Evolutionary conservation across 1,140 invertebrate genomes (phyloP).

Genomic region (Megathymus violae): DNA sequence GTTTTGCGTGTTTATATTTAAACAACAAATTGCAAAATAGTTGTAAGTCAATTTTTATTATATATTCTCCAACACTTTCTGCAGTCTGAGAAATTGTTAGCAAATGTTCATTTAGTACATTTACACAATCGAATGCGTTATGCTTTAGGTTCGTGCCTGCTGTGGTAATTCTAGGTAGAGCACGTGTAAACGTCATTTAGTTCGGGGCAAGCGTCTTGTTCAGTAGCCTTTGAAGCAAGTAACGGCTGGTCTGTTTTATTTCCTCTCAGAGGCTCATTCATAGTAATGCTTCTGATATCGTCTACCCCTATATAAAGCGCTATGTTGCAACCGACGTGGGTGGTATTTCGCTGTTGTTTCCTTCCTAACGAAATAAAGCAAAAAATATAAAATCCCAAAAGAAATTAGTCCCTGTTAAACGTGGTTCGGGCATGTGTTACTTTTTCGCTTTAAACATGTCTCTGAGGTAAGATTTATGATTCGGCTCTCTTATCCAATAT

Average conservation of each 20-base stretch:
- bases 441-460: conserved; percentile 78
- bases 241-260: conserved; percentile 14
- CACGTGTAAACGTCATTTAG: conserved; percentile 24
- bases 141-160: conserved; percentile 7
- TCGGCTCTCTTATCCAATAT: conserved; percentile 59
- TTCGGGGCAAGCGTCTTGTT: conserved; percentile 7
- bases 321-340: conserved; percentile 67
- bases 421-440: conserved; percentile 77
- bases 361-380: conserved; percentile 61
- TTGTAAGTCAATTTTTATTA: too few species aligned
- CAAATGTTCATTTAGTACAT: conserved; percentile 8
- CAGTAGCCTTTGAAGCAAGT: conserved; percentile 17
- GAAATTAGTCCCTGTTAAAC: conserved; percentile 82
- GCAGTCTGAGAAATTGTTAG: conserved; percentile 12
- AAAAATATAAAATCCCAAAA: conserved; percentile 69
- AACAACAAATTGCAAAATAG: too few species aligned
- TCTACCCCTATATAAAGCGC: conserved; percentile 46
- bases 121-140: conserved; percentile 25
- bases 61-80: too few species aligned
- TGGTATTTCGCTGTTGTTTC: conserved; percentile 71
- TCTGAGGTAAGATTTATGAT: conserved; percentile 72
- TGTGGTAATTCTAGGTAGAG: conserved; percentile 11
- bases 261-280: conserved; percentile 42
- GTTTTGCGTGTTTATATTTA: too few species aligned
- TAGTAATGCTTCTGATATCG: conserved; percentile 53